Evolutionary conservation across 2,888 invertebrate genomes (phyloP).

Genomic region (Gibbula magus): DNA sequence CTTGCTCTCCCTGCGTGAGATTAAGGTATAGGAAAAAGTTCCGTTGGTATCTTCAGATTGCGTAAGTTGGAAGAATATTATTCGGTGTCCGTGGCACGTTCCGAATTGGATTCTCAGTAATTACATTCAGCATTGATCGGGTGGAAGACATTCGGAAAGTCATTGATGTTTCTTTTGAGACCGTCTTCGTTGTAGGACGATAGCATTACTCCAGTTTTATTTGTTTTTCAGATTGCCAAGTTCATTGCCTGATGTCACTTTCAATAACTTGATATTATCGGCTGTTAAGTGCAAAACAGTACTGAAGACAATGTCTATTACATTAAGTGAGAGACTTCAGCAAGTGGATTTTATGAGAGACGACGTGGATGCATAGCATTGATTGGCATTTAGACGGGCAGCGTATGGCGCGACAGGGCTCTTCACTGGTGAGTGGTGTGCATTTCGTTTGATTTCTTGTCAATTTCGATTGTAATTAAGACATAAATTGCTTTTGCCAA

Average conservation of each 20-base stretch:
- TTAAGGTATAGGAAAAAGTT: neutral
- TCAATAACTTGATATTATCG: neutral
- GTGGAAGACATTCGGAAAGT: neutral
- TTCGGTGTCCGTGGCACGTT: neutral
- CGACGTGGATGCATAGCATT: neutral
- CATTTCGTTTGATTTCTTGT: neutral
- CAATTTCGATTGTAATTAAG: constrained; percentile 10
- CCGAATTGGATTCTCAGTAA: neutral
- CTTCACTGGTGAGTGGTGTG: neutral
- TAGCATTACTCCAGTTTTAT: neutral
- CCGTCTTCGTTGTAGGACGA: neutral
- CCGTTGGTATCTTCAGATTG: neutral
- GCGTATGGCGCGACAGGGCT: neutral
- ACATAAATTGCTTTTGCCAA: constrained; percentile 5
- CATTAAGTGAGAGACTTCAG: neutral
- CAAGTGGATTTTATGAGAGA: constrained; percentile 1
- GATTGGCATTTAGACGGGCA: neutral
- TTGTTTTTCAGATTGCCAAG: neutral
- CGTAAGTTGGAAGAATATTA: constrained; percentile 4
- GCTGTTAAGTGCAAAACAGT: neutral
- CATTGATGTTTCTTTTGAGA: neutral
- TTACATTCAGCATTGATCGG: neutral
- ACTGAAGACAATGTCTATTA: neutral
- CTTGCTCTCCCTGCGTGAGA: neutral
- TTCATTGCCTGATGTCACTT: neutral